Conservation (phyloP, 2,888 invertebrate genomes). For the Acanthoscelides obtectus region DNA sequence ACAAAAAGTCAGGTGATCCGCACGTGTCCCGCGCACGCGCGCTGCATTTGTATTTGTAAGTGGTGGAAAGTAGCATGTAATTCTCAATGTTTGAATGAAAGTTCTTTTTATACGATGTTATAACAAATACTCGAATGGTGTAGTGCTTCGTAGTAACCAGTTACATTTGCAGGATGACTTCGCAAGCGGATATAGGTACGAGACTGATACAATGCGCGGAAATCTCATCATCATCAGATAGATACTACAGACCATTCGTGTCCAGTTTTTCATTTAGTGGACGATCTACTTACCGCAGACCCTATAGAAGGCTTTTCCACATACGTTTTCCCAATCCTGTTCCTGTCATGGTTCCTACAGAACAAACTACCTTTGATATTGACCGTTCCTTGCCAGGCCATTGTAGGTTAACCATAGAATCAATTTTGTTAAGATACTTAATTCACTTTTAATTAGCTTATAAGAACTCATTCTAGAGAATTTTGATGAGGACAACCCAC, state of each 20-base stretch:
- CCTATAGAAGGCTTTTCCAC: conserved; percentile 12
- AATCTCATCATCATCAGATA: conserved; percentile 41
- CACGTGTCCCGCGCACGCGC: neutral
- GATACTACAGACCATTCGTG: conserved; percentile 25
- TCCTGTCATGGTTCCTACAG: neutral
- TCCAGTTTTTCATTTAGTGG: conserved; percentile 30
- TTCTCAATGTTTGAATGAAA: neutral
- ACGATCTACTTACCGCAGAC: conserved; percentile 30
- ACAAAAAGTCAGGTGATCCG: neutral
- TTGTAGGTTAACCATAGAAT: neutral
- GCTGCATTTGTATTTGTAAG: neutral
- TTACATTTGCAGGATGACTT: conserved; percentile 14
- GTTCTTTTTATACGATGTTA: neutral
- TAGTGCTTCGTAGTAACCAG: conserved; percentile 1
- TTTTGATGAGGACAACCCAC: too few relatives aligned
- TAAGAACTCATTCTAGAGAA: too few relatives aligned
- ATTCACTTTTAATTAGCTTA: too few relatives aligned
- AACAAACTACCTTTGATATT: neutral
- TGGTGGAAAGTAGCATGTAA: neutral
- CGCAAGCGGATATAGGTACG: conserved; percentile 24
- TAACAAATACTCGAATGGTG: neutral
- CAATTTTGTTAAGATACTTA: too few relatives aligned
- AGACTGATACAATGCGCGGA: conserved; percentile 33
- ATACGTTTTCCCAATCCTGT: neutral
- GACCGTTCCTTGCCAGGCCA: neutral